Base-by-base conservation (phyloP, 2,113 vertebrate genomes). In the Merops nubicus region DNA sequence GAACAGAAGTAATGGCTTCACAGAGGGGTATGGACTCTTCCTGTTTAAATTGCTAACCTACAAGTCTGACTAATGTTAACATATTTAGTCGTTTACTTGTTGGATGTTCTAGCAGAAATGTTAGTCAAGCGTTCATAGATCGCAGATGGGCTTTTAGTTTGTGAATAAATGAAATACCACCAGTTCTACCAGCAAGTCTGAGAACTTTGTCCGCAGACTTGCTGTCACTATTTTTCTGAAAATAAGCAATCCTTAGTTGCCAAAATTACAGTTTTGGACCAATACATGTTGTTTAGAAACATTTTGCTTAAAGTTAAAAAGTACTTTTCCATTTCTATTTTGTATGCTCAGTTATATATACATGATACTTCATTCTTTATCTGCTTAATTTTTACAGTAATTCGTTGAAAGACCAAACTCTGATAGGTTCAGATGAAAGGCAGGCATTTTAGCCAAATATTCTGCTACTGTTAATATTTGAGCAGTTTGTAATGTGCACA, bases 1-100 rank as follows among this genome's bases (percentile, higher is more conserved):
- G 60, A 93, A 93, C 95, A 87, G 95, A 93, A 93, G 91, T 95
- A 96, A 93, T 95, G 95, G 95, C 94, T 96, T 96, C 95, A 91
- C 94, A 91, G 75, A 96, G 85, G 89, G 79, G 67, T 96, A 47
- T 94, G 92, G 92, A 92, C 73, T 96, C 94, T 88, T 95, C 76
- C 63, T 91, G 6, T 95, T 96, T 92, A 81, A 94, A 84, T 81
- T 93, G 72, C 79, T 96, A 93, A 85, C 31, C 4, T 92, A 79
- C 76, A 69, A 88, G 38, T 86, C 83, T 95, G 88, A 81, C 57
- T 96, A 92, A 90, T 89, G 68, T 92, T 97, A 97, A 86, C 14
- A 1, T 95, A 51, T 93, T 93, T 54, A 95, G 75, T 94, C 5
- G 2, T 90, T 90, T 93, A 76, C 62, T 88, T 85, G 85, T 93